phyloP scores from a whole-genome alignment of 2,888 invertebrate species.

The Celastrina argiolus region DNA sequence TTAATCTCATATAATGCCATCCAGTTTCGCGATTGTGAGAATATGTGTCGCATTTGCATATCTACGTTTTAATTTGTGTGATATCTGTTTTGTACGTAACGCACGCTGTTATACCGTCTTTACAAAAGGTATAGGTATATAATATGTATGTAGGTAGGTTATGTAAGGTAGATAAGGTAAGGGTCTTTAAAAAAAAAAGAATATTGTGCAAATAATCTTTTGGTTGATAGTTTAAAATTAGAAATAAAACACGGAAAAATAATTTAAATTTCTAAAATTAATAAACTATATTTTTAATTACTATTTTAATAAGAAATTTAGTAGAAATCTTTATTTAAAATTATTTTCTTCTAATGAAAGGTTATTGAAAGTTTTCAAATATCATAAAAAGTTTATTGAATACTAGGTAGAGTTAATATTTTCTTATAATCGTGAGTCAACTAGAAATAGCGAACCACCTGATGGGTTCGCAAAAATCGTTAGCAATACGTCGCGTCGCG shows the following conservation, averaged over 20 bases:
- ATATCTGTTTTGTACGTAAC: neutral
- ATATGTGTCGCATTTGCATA: conserved; percentile 5
- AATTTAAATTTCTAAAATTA: neutral
- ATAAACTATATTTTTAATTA: too few relatives aligned
- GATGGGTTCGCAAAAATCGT: conserved; percentile 6
- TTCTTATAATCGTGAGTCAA: neutral
- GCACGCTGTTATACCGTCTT: neutral
- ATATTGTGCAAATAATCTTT: too few relatives aligned
- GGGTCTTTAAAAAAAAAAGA: too few relatives aligned
- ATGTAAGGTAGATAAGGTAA: too few relatives aligned
- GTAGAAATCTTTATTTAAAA: neutral
- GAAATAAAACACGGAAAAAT: neutral
- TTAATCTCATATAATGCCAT: neutral
- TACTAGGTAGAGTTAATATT: neutral
- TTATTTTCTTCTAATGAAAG: neutral
- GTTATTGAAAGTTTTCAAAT: neutral
- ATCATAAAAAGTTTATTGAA: neutral
- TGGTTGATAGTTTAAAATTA: neutral
- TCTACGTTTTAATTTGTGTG: conserved; percentile 4
- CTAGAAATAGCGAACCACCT: neutral
- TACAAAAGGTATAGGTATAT: too few relatives aligned
- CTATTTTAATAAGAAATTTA: too few relatives aligned
- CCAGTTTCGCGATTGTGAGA: conserved; percentile 14
- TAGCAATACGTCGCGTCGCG: neutral
- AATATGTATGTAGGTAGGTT: too few relatives aligned